Evolutionary conservation across 2,888 invertebrate species (phyloP), one percentile per base, ranked within the genome.

Genomic region (Portevinia maculata): DNA sequence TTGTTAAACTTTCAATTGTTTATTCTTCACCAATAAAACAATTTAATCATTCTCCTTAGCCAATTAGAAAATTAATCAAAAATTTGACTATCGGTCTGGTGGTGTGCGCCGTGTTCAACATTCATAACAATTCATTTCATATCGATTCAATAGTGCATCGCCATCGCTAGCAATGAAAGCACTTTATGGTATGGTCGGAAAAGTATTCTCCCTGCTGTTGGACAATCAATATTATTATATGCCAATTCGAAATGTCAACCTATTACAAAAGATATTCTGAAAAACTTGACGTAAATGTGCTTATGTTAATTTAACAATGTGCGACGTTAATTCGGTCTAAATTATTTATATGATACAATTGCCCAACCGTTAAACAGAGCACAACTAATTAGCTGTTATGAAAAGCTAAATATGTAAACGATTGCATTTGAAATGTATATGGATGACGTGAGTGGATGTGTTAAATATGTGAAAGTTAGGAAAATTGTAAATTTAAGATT

Each of bases 221-320:
- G 28, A 52, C 52, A 17, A 37, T 39, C n/a, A 13, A 13, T 7
- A 34, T 15, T 39, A 52, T 17, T 32, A 15, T 15, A 15, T 21
- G 52, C 11, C 52, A 55, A 39, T 39, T 21, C 1, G 8, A 9
- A 52, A 34, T 24, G 24, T 5, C 24, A 67, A 34, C n/a, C n/a
- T n/a, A 52, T 50, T 37, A 37, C n/a, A 11, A 62, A 53, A 71
- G 4, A 19, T 0, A 70, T 62, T 70, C 46, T 13, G 13, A 17
- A 37, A 3, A 39, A 32, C n/a, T 59, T 75, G 74, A 67, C 74
- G 74, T 67, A 50, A 32, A 46, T 28, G 30, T 64, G 24, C 30
- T 34, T 24, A 30, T 64, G 50, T 17, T 59, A 52, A 52, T 52
- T 44, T 34, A 53, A 69, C 69, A 75, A 67, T 59, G 19, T 67